A percentile compares a stretch with the other conserved stretches of the same genome.
Evolutionary conservation across 1,140 invertebrate species (phyloP).

Genomic region (Rhyacophila brunnea): DNA sequence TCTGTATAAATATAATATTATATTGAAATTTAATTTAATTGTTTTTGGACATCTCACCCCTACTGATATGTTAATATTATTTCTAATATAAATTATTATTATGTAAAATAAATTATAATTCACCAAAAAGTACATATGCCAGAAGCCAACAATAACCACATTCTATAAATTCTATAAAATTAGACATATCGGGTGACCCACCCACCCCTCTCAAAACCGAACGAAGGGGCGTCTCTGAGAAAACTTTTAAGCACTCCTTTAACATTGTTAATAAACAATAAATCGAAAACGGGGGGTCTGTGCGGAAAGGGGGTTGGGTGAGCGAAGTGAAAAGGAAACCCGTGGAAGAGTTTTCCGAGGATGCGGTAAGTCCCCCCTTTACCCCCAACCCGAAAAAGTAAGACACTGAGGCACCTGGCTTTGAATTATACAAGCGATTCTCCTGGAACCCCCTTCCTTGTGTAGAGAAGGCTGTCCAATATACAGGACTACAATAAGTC

Average conservation of each 20-base stretch:
- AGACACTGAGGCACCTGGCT: slow-evolving; percentile 35
- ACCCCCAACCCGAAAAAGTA: slow-evolving; percentile 27
- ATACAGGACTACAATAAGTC: too few relatives aligned
- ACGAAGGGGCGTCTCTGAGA: not conserved
- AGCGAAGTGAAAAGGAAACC: not conserved
- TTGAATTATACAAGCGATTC: slow-evolving; percentile 34
- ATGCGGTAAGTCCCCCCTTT: slow-evolving; percentile 16
- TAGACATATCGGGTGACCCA: slow-evolving; percentile 3
- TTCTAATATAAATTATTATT: too few relatives aligned
- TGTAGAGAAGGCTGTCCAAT: not conserved
- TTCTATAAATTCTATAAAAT: not conserved
- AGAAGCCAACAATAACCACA: not conserved
- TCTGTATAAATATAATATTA: too few relatives aligned
- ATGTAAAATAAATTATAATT: too few relatives aligned
- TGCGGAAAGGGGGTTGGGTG: not conserved
- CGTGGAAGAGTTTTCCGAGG: slow-evolving; percentile 17
- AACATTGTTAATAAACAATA: slow-evolving; percentile 37
- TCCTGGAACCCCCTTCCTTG: not conserved
- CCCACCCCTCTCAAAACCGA: not conserved
- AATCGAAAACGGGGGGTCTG: slow-evolving; percentile 25
- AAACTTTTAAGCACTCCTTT: slow-evolving; percentile 35
- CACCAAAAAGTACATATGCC: not conserved
- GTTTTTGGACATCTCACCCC: too few relatives aligned
- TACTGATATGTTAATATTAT: too few relatives aligned
- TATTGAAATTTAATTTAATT: too few relatives aligned